Base-by-base conservation (phyloP, 2,797 vertebrate species). In the Micropoecilia bifurca region DNA sequence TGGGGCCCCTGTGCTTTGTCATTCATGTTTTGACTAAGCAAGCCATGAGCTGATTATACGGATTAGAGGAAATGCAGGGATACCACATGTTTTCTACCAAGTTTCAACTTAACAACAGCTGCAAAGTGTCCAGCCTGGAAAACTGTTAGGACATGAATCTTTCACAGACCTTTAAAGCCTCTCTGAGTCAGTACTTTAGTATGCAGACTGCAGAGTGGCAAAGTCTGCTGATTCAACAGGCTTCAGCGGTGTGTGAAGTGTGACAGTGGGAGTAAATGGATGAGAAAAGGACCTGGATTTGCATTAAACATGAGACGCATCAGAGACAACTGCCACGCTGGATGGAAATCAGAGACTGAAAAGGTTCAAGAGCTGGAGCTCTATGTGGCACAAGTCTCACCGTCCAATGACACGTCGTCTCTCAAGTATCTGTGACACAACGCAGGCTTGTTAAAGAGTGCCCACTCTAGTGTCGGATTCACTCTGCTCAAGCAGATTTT, bases 1-100 rank as follows among this genome's bases (percentile, higher is more conserved):
- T 57, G 73, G 84, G 75, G 83, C 71, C 74, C 81, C 91, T 91
- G 90, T 90, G 83, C 92, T 93, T 89, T 91, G 81, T 93, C 90
- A 92, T 93, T 93, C 76, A 76, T 92, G 90, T 91, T 94, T 94
- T 91, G 88, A 92, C 91, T 91, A 90, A 94, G 83, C 83, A 63
- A 80, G 79, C 86, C 77, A 86, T 93, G 93, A 94, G 91, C 88
- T 91, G 91, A 95, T 94, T 94, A 93, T 93, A 73, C 85, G 91
- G 91, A 92, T 95, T 92, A 93, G 90, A 87, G 75, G 76, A 90
- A 89, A 94, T 83, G 79, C 82, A 83, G 91, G 85, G 86, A 88
- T 81, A 83, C 88, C 88, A 74, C 83, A 83, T 80, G 87, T 84
- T 87, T 88, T 89, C 87, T 87, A 89, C 88, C 89, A 89, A 80